Evolutionary conservation across 2,113 vertebrate genomes (phyloP).

Genomic region (Rhinoderma darwinii): DNA sequence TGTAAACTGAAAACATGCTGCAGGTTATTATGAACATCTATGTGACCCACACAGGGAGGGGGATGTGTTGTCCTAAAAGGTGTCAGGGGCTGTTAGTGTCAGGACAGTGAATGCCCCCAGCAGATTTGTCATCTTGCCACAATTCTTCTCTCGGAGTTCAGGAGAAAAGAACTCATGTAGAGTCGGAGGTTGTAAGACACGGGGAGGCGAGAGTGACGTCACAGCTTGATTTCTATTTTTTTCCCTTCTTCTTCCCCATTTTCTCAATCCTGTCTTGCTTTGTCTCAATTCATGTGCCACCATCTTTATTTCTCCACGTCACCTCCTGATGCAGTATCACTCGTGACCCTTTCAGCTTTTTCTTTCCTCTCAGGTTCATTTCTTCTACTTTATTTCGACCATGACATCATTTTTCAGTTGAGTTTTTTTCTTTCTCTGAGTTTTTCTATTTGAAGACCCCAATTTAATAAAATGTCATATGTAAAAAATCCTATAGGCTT

Average conservation of each 20-base stretch:
- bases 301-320: neutral
- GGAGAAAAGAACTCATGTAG: neutral
- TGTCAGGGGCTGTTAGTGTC: slow-evolving; percentile 50
- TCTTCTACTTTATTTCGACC: neutral
- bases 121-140: neutral
- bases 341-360: neutral
- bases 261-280: neutral
- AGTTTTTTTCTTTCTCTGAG: too few relatives aligned
- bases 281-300: neutral
- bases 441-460: too few relatives aligned
- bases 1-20: neutral
- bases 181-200: neutral
- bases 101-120: slow-evolving; percentile 23
- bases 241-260: neutral
- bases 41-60: neutral
- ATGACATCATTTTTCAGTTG: too few relatives aligned
- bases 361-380: neutral
- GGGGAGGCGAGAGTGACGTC: neutral
- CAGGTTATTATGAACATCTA: slow-evolving; percentile 7
- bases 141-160: slow-evolving; percentile 4
- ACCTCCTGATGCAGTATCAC: too few relatives aligned
- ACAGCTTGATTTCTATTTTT: neutral
- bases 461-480: too few relatives aligned
- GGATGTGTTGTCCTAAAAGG: slow-evolving; percentile 8
- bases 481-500: too few relatives aligned